Evolutionary conservation across 92 coral and sea anemone genomes (phyloP).

Genomic region (Desmophyllum pertusum): DNA sequence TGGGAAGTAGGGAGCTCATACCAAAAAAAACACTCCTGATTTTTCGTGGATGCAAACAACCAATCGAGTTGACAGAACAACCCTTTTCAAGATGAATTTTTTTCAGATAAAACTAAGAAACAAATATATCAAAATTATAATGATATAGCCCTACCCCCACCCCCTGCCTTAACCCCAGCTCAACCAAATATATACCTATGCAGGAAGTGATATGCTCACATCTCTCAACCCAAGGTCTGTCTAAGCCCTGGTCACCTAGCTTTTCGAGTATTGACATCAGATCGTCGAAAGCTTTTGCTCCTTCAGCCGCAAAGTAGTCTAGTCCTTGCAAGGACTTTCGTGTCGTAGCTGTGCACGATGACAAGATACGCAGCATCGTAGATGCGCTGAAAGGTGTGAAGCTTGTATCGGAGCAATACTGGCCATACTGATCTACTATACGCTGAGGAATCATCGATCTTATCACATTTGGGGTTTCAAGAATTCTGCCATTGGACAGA

Average conservation of each 20-base stretch:
- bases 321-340: conserved; percentile 38
- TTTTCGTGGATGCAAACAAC: too few relatives aligned
- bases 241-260: conserved; percentile 18
- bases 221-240: too few relatives aligned
- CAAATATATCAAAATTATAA: too few relatives aligned
- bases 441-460: conserved; percentile 43
- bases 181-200: too few relatives aligned
- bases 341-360: conserved; percentile 22
- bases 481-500: conserved; percentile 41
- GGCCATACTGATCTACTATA: conserved; percentile 21
- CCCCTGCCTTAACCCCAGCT: too few relatives aligned
- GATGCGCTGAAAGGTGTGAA: conserved; percentile 22
- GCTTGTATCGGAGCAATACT: conserved; percentile 21
- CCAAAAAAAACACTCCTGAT: too few relatives aligned
- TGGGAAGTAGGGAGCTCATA: too few relatives aligned
- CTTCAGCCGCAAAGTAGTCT: conserved; percentile 40
- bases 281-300: conserved; percentile 29
- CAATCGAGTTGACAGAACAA: too few relatives aligned
- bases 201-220: too few relatives aligned
- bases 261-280: not conserved
- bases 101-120: too few relatives aligned
- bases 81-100: too few relatives aligned
- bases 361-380: conserved; percentile 17
- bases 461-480: conserved; percentile 53
- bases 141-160: too few relatives aligned